Percentiles rank a stretch among this genome's conserved stretches.
These are phyloP conservation scores for Urocolius indicus DNA, from an alignment of 2,113 vertebrate genomes.

Conservation along the genomic window DNA sequence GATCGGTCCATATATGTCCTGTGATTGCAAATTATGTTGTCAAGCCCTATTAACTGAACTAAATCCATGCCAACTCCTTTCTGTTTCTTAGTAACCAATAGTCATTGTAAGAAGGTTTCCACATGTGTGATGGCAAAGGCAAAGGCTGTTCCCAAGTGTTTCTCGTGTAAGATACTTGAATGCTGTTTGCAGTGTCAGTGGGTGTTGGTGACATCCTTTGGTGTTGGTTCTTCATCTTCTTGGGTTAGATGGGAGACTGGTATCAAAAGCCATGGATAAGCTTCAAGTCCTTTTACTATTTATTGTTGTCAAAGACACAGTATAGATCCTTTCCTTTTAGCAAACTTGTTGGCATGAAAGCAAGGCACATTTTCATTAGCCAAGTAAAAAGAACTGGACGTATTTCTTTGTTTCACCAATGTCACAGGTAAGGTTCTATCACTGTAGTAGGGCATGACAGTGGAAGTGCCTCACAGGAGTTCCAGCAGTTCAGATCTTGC, in stretches of 20 bases:
- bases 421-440: not conserved
- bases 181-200: slow-evolving; percentile 40
- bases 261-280: slow-evolving; percentile 55
- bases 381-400: not conserved
- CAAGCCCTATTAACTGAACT: not conserved
- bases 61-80: slow-evolving; percentile 73
- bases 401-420: not conserved
- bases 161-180: slow-evolving; percentile 87
- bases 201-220: slow-evolving; percentile 50
- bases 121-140: slow-evolving; percentile 91
- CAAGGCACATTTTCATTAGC: not conserved
- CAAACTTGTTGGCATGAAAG: not conserved
- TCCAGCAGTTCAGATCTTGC: not conserved
- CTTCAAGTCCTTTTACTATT: slow-evolving; percentile 11
- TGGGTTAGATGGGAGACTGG: slow-evolving; percentile 3
- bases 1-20: not conserved
- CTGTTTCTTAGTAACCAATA: slow-evolving; percentile 86
- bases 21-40: not conserved
- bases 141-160: slow-evolving; percentile 87
- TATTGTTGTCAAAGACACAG: not conserved
- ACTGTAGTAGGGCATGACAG: not conserved
- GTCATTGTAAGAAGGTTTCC: slow-evolving; percentile 90
- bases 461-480: not conserved
- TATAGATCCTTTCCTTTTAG: not conserved
- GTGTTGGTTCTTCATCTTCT: slow-evolving; percentile 59